Conservation (phyloP, 2,113 vertebrate species). For the Vulpes lagopus region DNA sequence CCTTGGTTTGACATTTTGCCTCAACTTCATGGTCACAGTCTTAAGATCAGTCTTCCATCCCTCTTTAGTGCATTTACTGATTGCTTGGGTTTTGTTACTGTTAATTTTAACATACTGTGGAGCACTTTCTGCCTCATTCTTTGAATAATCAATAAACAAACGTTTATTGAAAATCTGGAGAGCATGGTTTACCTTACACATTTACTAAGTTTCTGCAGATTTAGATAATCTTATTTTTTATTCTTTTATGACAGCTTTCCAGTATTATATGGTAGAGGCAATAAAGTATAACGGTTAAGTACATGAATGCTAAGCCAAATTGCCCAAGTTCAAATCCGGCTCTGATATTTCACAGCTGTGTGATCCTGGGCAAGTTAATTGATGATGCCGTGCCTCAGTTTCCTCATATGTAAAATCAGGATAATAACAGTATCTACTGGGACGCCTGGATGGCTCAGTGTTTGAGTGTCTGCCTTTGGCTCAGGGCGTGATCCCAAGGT, state of each 20-base stretch:
- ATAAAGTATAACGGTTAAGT: background rate
- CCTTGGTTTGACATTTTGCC: background rate
- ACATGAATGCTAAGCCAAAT: background rate
- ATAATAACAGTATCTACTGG: background rate
- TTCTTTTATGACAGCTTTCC: conserved; percentile 42
- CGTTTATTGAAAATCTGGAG: background rate
- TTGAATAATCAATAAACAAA: conserved; percentile 36
- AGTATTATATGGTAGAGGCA: background rate
- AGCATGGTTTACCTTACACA: background rate
- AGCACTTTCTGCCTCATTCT: background rate
- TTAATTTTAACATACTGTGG: conserved; percentile 18
- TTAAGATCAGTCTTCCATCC: background rate
- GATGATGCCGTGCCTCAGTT: background rate
- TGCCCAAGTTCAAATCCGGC: background rate
- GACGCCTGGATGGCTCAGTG: too few species aligned
- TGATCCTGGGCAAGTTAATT: background rate
- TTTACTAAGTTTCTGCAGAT: background rate
- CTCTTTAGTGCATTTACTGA: background rate
- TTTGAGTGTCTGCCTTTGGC: too few species aligned
- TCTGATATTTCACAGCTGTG: background rate
- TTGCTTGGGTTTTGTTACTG: background rate
- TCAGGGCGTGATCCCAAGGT: too few species aligned
- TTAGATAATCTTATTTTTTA: background rate
- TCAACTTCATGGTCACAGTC: background rate
- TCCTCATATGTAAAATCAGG: background rate